A percentile compares a stretch with the other conserved stretches of the same genome.
phyloP scores from a whole-genome alignment of 2,888 invertebrate genomes.

The Isoperla grammatica region DNA sequence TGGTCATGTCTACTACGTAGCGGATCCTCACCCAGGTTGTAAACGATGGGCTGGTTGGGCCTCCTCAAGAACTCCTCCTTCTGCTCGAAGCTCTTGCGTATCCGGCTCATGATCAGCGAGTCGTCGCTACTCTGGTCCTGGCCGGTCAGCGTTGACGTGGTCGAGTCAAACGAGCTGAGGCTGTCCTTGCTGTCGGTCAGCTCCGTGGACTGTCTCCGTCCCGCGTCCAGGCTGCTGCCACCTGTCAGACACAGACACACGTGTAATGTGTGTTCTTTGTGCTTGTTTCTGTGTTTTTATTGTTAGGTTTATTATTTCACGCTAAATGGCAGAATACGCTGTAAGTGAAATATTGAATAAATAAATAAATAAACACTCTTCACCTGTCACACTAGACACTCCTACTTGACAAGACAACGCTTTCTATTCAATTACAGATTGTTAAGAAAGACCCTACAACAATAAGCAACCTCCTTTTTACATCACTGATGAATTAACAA shows the following conservation, averaged over 20 bases:
- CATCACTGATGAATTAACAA: too few species aligned
- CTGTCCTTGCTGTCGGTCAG: conserved; percentile 63
- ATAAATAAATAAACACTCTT: not conserved
- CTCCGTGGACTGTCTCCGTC: conserved; percentile 56
- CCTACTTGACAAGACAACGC: not conserved
- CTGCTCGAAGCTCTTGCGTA: conserved; percentile 79
- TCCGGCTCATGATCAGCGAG: conserved; percentile 56
- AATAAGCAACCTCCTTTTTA: too few species aligned
- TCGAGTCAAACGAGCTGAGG: conserved; percentile 58
- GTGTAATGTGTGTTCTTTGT: too few species aligned
- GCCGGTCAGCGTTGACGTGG: conserved; percentile 29
- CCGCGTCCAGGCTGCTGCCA: conserved; percentile 42
- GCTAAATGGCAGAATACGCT: too few species aligned
- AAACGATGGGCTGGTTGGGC: conserved; percentile 56
- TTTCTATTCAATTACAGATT: too few species aligned
- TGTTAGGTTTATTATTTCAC: too few species aligned
- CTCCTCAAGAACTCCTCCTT: conserved; percentile 83
- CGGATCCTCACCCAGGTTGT: conserved; percentile 9
- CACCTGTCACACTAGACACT: not conserved
- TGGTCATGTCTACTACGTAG: too few species aligned
- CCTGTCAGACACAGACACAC: conserved; percentile 41
- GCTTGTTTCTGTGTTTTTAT: too few species aligned
- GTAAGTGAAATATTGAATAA: too few species aligned
- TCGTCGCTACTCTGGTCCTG: conserved; percentile 47
- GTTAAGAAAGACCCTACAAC: too few species aligned